phyloP scores from a whole-genome alignment of 2,113 vertebrate species.

The Corvus moneduloides region DNA sequence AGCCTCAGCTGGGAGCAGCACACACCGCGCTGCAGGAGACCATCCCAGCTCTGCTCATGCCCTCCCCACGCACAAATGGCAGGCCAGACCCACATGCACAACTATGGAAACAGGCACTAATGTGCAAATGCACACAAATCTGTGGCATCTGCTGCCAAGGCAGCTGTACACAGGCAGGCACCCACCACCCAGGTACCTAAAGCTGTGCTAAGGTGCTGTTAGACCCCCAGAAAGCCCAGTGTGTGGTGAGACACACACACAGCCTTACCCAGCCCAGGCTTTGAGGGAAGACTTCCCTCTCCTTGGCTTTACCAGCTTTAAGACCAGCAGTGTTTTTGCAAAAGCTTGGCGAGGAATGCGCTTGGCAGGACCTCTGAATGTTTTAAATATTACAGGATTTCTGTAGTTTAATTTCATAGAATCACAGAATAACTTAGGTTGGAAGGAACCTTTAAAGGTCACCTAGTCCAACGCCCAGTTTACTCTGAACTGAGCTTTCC shows the following conservation, averaged over 20 bases:
- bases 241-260: neutral
- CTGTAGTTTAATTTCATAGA: neutral
- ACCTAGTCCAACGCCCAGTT: neutral
- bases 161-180: neutral
- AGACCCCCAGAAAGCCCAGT: neutral
- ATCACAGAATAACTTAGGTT: neutral
- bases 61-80: neutral
- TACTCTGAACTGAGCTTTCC: neutral
- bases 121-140: neutral
- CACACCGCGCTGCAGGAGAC: fast-evolving
- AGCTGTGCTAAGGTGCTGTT: neutral
- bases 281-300: neutral
- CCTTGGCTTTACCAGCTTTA: neutral
- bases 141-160: neutral
- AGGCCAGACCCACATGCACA: neutral
- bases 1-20: neutral
- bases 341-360: neutral
- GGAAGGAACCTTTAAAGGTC: neutral
- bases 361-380: neutral
- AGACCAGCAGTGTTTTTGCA: neutral
- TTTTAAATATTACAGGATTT: neutral
- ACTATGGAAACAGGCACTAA: neutral
- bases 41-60: neutral
- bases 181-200: neutral
- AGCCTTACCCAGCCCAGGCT: neutral